Evolutionary conservation across 30 jellyfish, hydroid and myxozoan species (phyloP), one percentile per base, ranked within the genome.

Genomic region (Turritopsis dohrnii): DNA sequence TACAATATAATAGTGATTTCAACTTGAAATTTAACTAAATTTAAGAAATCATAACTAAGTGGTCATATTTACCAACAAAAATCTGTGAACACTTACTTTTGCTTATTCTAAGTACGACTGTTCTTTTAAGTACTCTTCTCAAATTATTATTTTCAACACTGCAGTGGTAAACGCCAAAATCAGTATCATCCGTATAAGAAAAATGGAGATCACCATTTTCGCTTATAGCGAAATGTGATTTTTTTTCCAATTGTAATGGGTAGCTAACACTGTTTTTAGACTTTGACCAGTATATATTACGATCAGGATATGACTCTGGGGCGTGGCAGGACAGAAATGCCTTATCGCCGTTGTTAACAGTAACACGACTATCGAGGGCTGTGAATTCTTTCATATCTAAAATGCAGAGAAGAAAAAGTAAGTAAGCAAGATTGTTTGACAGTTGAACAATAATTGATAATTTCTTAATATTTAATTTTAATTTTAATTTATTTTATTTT

Each of bases 271-370:
- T 84, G 30, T 84, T 79, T 9, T 29, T 66, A 19, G 84, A n/a
- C 79, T 86, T 94, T 23, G 88, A 60, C 99, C 99, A 94, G 72
- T 89, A 81, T 1, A 94, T 94, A 79, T 81, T 89, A 23, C 94
- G 84, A 80, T 89, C 97, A 0, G 99, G 99, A 82, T 84, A 89
- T 27, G 99, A 94, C 76, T 89, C 87, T 22, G 99, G 99, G 27
- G 99, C 96, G 74, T 94, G 88, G 82, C 99, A 94, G 72, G 75
- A 31, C 22, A 94, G 86, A n/a, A 89, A 81, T 18, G 94, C 93
- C 27, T 86, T 89, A 28, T 83, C 89, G 1, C 99, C 99, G 80
- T 89, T 96, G 71, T 84, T 85, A 21, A 86, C 96, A 19, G 91
- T 89, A 23, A 86, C 89, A 75, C 82, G 84, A 21, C 91, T 88